Base-by-base conservation (phyloP, 2,888 invertebrate species). In the Galerucella nymphaeae region DNA sequence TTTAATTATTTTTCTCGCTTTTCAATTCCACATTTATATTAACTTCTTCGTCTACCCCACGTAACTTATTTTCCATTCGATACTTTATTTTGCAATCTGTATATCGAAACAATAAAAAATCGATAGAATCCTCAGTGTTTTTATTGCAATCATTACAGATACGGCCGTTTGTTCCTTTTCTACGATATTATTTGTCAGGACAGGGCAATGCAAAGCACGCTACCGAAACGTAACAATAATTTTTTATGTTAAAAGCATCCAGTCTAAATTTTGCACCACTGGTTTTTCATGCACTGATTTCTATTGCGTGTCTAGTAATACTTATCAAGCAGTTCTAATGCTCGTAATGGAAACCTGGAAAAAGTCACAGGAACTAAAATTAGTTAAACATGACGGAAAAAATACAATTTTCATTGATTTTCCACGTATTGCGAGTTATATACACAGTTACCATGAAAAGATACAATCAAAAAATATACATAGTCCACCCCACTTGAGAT, bases 171-270 rank as follows among this genome's bases (percentile, higher is more conserved):
- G 53, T 18, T 53, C 53, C 8, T 53, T 53, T 53, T 53, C 16
- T 53, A 53, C 53, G 16, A 53, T 38, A 38, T 30, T 9, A 30
- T 38, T 38, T 38, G 59, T 13, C 8, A 38, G 18, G 23, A 59
- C 18, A 30, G 30, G 23, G 57, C 20, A 57, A 13, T 23, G 23
- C 23, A 59, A 59, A 38, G 48, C 59, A 62, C 61, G 61, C 61
- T 23, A 62, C 16, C 41, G 42, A 62, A 62, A 16, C 16, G 61
- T 62, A 41, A 42, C 61, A 16, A 42, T 62, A 10, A 62, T 62
- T 62, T 62, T 62, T 62, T 62, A 38, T 42, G 42, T 10, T 62
- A 18, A 42, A 62, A 62, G 61, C 61, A 42, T 62, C 18, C 23
- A 18, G 38, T 62, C 42, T 62, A 18, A 62, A 62, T 62, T 62